These are phyloP conservation scores for Bradypus variegatus DNA, from an alignment of 2,797 vertebrate genomes.

Conservation along the genomic window DNA sequence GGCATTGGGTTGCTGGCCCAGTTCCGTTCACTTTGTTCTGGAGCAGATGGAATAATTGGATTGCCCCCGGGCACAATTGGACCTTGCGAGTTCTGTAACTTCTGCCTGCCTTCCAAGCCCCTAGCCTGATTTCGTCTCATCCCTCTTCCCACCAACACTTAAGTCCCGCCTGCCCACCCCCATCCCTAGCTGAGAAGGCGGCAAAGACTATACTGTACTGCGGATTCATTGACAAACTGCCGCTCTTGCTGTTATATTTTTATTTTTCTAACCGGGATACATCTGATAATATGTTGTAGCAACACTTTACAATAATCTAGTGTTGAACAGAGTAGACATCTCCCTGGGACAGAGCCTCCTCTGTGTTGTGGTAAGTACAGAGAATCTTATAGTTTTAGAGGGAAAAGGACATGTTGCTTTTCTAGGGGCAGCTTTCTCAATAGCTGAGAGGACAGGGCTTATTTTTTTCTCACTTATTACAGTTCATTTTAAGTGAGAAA, in stretches of 20 bases:
- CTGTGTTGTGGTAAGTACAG: slow-evolving; percentile 18
- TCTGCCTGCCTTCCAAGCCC: background rate
- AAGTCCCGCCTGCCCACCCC: no score
- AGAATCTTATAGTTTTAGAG: background rate
- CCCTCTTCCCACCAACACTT: background rate
- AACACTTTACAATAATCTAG: slow-evolving; percentile 38
- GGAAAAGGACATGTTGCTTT: background rate
- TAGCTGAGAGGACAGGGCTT: background rate
- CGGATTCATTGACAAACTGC: background rate
- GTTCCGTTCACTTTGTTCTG: background rate
- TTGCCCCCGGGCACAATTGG: background rate
- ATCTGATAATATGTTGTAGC: slow-evolving; percentile 11
- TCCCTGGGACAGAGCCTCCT: slow-evolving; percentile 1
- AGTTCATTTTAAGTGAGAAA: background rate
- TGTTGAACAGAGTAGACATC: slow-evolving; percentile 32
- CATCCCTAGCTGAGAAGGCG: background rate
- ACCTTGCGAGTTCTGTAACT: background rate
- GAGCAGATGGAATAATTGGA: background rate
- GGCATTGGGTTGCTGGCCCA: background rate
- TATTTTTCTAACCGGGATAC: slow-evolving; percentile 13
- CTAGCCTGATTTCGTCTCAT: no score
- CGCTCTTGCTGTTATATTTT: background rate
- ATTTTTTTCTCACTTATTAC: background rate
- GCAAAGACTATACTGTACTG: background rate
- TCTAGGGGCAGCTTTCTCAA: background rate